Base-by-base conservation (phyloP, 2,113 vertebrate species). In the Gadus chalcogrammus region DNA sequence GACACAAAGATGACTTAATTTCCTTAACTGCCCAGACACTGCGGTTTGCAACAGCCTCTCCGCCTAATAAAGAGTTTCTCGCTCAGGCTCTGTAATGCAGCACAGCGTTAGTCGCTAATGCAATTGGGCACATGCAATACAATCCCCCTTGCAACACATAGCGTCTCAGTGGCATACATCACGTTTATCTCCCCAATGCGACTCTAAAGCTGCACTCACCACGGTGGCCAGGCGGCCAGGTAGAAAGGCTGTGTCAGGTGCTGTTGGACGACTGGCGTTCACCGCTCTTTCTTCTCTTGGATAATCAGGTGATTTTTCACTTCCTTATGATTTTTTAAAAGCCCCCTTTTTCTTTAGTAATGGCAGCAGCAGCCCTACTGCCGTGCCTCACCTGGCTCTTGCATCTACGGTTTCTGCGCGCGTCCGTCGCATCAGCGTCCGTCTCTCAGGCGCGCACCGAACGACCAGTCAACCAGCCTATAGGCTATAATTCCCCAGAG, bases 301-400 rank as follows among this genome's bases (percentile, higher is more conserved):
- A 69, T 77, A 71, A 68, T 70, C 48, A 76, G 67, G 76, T 67
- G 75, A 73, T 72, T 78, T 35, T 12, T 6, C 58, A 65, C 73
- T 53, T 53, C 15, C 48, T 8, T 53, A 11, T 53, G 48, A 15
- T 53, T 53, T 15, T 53, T 16, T 16, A 55, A 12, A 55, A 12
- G 52, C 52, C 52, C 52, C 52, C 52, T 55, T 16, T 15, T 16
- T 16, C 1, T 16, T 55, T 76, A 78, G 81, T 80, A 60, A 28
- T 12, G 18, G 12, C 35, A 12, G 38, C 64, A 20, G 64, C 16
- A 48, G 5, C 35, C 85, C 79, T 61, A 78, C 79, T 79, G 85
- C 89, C 87, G 87, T 84, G 79, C 84, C 89, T 89, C 89, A 91
- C 89, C 89, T 91, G 89, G 80, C 80, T 89, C 79, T 82, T 81